Evolutionary conservation across 2,888 invertebrate species (phyloP), one percentile per base, ranked within the genome.

Genomic region (Pseudococcus jackbeardsleyi): DNA sequence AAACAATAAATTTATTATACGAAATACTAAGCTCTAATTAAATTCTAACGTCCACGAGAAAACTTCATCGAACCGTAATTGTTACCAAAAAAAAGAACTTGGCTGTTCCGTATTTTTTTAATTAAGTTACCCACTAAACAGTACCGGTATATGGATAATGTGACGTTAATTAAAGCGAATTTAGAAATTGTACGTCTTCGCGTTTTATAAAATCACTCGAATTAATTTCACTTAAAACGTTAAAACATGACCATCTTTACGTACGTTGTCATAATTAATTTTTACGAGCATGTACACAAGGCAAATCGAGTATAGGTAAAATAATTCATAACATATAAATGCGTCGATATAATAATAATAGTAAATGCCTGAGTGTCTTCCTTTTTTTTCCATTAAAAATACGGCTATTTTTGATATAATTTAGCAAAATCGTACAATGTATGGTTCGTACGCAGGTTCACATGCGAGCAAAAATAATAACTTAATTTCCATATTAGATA

Each of bases 401-500:
- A 42, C 42, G 9, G 26, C 77, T 26, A 26, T n/a, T 42, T 77
- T 77, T 26, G 77, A 42, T 26, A 64, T 72, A 26, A 42, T 77
- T 33, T 26, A 42, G n/a, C 33, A 42, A 68, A 68, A 68, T 68
- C n/a, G 39, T 26, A 77, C 39, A 26, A 77, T 33, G 39, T 77
- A 42, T n/a, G 77, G 42, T 77, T 33, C 9, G n/a, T 17, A 42
- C 42, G 42, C 42, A 8, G 42, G n/a, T 77, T 39, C 39, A 39
- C 39, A 77, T 77, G 77, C 77, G 77, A 77, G 77, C 39, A 39
- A 39, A 33, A 39, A 39, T 39, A 77, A 77, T 77, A 77, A 77
- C 77, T 77, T 77, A 77, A 77, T 77, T 77, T 77, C 42, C 77
- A 77, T n/a, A 68, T 26, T 68, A 68, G n/a, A 77, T 77, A 77